Evolutionary conservation across 1,140 invertebrate genomes (phyloP).

Genomic region (Brachionus plicatilis): DNA sequence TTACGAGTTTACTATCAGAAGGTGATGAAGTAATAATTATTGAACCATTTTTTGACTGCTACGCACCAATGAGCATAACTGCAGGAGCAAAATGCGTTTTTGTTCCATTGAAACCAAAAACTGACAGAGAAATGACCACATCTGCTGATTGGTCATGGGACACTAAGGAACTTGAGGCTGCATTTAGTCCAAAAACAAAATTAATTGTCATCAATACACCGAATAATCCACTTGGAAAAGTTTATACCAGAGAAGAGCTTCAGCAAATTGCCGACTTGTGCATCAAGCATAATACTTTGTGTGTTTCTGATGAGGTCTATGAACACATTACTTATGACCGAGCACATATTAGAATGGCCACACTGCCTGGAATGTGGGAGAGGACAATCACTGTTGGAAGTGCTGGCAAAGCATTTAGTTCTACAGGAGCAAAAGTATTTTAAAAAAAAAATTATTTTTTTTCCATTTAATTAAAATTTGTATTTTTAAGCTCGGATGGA

Average conservation of each 20-base stretch:
- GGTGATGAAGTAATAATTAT: constrained; percentile 89
- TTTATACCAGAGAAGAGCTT: constrained; percentile 59
- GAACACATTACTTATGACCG: constrained; percentile 88
- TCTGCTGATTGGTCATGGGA: constrained; percentile 86
- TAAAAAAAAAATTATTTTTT: constrained; percentile 39
- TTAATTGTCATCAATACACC: constrained; percentile 91
- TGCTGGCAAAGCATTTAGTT: constrained; percentile 93
- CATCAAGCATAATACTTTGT: constrained; percentile 83
- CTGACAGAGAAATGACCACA: constrained; percentile 48
- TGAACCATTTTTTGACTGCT: constrained; percentile 97
- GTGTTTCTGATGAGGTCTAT: constrained; percentile 93
- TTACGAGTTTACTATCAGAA: constrained; percentile 74
- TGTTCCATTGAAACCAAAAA: constrained; percentile 76
- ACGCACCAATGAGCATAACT: constrained; percentile 82
- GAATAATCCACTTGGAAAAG: constrained; percentile 90
- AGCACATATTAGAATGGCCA: constrained; percentile 85
- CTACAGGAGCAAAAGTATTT: constrained; percentile 81
- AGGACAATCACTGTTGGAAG: constrained; percentile 93
- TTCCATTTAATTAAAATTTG: neutral
- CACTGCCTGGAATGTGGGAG: constrained; percentile 92
- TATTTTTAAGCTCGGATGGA: constrained; percentile 74
- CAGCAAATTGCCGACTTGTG: constrained; percentile 76
- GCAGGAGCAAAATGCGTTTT: constrained; percentile 80
- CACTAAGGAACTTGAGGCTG: constrained; percentile 67
- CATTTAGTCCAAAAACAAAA: constrained; percentile 89